These are phyloP conservation scores for Pollicipes pollicipes DNA, from an alignment of 1,140 invertebrate genomes.

Conservation along the genomic window DNA sequence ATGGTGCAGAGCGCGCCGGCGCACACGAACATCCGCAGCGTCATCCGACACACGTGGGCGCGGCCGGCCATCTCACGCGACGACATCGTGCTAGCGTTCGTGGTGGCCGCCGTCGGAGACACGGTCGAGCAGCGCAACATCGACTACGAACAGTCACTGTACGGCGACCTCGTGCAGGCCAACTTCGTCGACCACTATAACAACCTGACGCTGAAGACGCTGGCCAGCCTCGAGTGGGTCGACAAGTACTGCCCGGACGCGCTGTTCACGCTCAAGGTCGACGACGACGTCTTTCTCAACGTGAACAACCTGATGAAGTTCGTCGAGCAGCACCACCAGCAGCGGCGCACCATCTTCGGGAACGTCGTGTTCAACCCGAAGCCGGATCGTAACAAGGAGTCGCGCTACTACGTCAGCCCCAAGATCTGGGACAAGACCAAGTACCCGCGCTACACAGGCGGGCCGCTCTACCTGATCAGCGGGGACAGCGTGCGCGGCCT, in stretches of 20 bases:
- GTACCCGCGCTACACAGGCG: slow-evolving; percentile 69
- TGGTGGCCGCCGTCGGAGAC: slow-evolving; percentile 9
- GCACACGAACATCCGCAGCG: not conserved
- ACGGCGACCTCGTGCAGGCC: slow-evolving; percentile 20
- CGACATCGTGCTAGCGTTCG: slow-evolving; percentile 8
- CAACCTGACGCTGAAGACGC: slow-evolving; percentile 26
- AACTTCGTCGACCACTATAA: slow-evolving; percentile 24
- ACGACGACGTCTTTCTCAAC: slow-evolving; percentile 24
- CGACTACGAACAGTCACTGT: slow-evolving; percentile 1
- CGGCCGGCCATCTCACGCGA: slow-evolving; percentile 1
- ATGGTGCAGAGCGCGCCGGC: slow-evolving; percentile 8
- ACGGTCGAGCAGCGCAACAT: slow-evolving; percentile 5
- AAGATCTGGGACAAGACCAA: slow-evolving; percentile 46
- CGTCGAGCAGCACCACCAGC: slow-evolving; percentile 27
- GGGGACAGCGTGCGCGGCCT: slow-evolving; percentile 44
- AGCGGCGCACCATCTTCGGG: slow-evolving; percentile 43
- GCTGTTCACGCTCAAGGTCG: slow-evolving; percentile 24
- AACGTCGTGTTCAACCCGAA: slow-evolving; percentile 64
- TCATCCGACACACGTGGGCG: slow-evolving; percentile 12
- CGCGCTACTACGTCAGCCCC: slow-evolving; percentile 64
- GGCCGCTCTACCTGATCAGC: slow-evolving; percentile 64
- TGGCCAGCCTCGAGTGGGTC: slow-evolving; percentile 24
- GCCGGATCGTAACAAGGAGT: slow-evolving; percentile 59
- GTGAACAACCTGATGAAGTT: slow-evolving; percentile 52
- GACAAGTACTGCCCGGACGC: slow-evolving; percentile 20